Percentiles rank a stretch among this genome's conserved stretches.
Evolutionary conservation across 2,797 vertebrate species (phyloP).

Genomic region (Cygnus olor): DNA sequence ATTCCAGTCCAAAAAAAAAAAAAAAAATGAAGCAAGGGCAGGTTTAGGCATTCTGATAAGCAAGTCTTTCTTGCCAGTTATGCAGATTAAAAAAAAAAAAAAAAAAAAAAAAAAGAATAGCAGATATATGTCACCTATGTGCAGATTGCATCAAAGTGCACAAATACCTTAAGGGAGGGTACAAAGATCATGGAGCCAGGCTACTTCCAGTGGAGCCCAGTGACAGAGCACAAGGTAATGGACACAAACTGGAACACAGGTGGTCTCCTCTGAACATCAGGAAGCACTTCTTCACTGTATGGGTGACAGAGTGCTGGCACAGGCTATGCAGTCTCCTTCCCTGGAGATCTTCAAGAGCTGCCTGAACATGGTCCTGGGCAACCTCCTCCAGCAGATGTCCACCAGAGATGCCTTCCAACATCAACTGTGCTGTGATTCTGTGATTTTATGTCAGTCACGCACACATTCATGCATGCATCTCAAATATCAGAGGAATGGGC

Average conservation of each 20-base stretch:
- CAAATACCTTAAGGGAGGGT: neutral
- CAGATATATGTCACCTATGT: neutral
- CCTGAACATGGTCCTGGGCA: neutral
- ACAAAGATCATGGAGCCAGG: neutral
- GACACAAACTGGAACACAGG: neutral
- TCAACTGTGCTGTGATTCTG: neutral
- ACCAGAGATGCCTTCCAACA: neutral
- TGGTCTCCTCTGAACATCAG: neutral
- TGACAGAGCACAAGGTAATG: neutral
- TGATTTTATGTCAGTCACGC: neutral
- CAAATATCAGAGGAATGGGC: neutral
- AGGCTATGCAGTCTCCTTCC: neutral
- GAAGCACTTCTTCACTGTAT: neutral
- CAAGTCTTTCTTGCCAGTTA: neutral
- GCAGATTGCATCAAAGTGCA: neutral
- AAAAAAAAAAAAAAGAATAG: neutral
- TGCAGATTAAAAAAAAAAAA: neutral
- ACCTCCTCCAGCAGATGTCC: neutral
- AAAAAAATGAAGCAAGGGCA: neutral
- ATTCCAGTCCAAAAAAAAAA: too few species aligned
- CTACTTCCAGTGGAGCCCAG: neutral
- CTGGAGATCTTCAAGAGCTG: accelerated
- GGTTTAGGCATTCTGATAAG: neutral
- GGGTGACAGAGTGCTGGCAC: neutral
- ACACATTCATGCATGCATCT: neutral